Percentiles rank a stretch among this genome's conserved stretches.
These are phyloP conservation scores for Podarcis lilfordi DNA, from an alignment of 2,797 vertebrate species.

Conservation along the genomic window DNA sequence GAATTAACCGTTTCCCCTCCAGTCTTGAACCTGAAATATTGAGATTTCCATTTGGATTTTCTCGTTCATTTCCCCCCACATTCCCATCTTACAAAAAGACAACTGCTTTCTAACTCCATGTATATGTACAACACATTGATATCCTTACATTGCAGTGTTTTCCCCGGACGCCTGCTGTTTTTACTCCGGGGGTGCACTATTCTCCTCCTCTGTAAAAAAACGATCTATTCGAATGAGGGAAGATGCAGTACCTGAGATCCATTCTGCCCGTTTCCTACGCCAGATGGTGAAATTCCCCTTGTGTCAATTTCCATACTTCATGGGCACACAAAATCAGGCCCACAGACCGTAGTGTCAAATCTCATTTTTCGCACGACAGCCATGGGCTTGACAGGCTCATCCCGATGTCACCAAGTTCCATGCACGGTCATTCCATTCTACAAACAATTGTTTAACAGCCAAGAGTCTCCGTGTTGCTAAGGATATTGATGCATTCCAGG, in stretches of 20 bases:
- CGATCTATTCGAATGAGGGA: background rate
- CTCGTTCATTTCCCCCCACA: too few species aligned
- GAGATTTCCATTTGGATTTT: background rate
- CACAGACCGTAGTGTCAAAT: background rate
- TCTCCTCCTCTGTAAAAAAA: background rate
- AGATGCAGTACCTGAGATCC: slow-evolving; percentile 25
- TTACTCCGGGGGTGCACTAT: background rate
- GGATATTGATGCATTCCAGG: fast-evolving
- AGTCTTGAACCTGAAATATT: background rate
- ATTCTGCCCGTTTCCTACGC: background rate
- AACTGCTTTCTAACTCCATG: background rate
- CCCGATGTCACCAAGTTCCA: slow-evolving; percentile 13
- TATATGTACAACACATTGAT: background rate
- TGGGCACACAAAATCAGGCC: background rate
- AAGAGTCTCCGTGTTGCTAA: background rate
- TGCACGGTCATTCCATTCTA: slow-evolving; percentile 1
- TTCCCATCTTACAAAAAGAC: background rate
- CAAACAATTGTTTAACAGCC: slow-evolving; percentile 11
- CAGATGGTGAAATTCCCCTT: slow-evolving; percentile 14
- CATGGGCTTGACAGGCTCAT: background rate
- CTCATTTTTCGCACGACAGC: slow-evolving; percentile 3
- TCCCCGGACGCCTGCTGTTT: background rate
- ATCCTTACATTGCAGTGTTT: too few species aligned
- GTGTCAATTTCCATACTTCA: slow-evolving; percentile 20
- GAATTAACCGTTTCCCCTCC: background rate